A percentile compares a stretch with the other conserved stretches of the same genome.
Conservation (phyloP, 2,113 vertebrate species). For the Empidonax alnorum region DNA sequence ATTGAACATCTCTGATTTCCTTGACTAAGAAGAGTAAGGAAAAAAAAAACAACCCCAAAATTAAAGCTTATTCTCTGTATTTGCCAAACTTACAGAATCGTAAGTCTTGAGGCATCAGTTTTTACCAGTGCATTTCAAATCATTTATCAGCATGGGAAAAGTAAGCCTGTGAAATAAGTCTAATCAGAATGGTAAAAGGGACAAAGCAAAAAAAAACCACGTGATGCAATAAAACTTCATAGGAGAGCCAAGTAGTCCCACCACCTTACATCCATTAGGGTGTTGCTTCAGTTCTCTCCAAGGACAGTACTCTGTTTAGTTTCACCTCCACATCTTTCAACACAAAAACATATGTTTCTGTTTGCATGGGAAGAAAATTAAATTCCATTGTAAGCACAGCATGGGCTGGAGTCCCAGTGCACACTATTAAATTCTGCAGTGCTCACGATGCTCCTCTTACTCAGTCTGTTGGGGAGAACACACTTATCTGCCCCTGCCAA, state of each 20-base stretch:
- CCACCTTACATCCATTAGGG: neutral
- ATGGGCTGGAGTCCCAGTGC: neutral
- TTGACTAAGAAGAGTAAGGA: neutral
- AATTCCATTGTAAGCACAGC: constrained; percentile 48
- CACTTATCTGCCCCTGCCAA: constrained; percentile 9
- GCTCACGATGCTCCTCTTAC: neutral
- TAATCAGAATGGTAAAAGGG: neutral
- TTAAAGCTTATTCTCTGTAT: neutral
- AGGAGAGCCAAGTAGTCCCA: neutral
- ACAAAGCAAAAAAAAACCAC: neutral
- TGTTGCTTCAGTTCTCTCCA: constrained; percentile 6
- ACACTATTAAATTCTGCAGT: constrained; percentile 8
- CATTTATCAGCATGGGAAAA: neutral
- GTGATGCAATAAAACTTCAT: neutral
- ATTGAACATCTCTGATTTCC: constrained; percentile 7
- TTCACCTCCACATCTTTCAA: constrained; percentile 33
- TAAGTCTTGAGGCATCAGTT: neutral
- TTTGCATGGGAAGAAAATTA: constrained; percentile 41
- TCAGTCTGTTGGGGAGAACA: neutral
- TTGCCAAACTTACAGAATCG: neutral
- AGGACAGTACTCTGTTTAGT: neutral
- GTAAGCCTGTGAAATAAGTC: neutral
- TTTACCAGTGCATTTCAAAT: constrained; percentile 27
- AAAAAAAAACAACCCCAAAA: neutral
- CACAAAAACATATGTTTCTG: constrained; percentile 25